Evolutionary conservation across 2,113 vertebrate genomes (phyloP).

Genomic region (Atrichornis clamosus): DNA sequence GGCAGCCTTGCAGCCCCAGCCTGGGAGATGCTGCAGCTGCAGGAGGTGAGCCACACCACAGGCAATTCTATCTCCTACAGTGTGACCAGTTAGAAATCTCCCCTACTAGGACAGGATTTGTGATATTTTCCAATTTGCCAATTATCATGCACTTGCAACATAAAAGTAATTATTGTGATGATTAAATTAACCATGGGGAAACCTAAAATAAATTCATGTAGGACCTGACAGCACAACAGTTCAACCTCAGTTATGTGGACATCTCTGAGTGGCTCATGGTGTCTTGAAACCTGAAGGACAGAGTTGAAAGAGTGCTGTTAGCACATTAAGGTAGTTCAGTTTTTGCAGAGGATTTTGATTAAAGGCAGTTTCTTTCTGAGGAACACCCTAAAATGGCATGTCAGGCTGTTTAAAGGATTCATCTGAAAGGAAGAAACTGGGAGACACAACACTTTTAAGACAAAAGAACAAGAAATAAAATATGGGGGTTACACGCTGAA

Average conservation of each 20-base stretch:
- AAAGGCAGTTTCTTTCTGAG: neutral
- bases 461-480: neutral
- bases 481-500: neutral
- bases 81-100: neutral
- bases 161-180: neutral
- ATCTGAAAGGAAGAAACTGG: neutral
- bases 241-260: neutral
- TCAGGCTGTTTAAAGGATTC: neutral
- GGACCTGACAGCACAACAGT: neutral
- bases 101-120: neutral
- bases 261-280: neutral
- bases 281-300: neutral
- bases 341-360: neutral
- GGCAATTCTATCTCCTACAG: neutral
- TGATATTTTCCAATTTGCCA: neutral
- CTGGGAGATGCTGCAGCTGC: neutral
- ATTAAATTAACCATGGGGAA: neutral
- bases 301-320: neutral
- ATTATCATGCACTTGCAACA: neutral
- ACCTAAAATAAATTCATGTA: neutral
- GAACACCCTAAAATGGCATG: neutral
- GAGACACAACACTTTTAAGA: neutral
- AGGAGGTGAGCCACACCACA: neutral
- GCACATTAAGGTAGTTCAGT: neutral
- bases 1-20: neutral